Conservation (phyloP, 2,888 invertebrate species). For the Callyntrura sp. region DNA sequence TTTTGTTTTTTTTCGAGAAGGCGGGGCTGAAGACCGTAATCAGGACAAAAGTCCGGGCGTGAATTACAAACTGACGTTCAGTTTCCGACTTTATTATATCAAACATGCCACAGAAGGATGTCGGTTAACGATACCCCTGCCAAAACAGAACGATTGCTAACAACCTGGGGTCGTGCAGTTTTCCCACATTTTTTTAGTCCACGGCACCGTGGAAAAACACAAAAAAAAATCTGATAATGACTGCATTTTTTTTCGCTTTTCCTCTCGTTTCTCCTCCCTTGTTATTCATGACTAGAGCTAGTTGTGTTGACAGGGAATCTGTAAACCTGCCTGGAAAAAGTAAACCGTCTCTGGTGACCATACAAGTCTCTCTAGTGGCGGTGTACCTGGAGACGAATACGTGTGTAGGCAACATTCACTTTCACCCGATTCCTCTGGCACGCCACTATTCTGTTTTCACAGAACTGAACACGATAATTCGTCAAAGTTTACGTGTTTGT, state of each 20-base stretch:
- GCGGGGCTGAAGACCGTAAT: too few relatives aligned
- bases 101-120: background rate
- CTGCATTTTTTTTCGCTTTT: background rate
- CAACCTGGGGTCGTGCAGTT: too few relatives aligned
- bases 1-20: too few relatives aligned
- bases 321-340: conserved; percentile 1
- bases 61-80: too few relatives aligned
- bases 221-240: conserved; percentile 18
- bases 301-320: background rate
- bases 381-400: too few relatives aligned
- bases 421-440: background rate
- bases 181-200: background rate
- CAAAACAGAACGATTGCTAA: too few relatives aligned
- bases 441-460: conserved; percentile 17
- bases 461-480: conserved; percentile 44
- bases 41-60: too few relatives aligned
- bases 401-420: background rate
- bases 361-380: background rate
- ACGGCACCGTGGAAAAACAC: background rate
- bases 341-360: background rate
- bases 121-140: too few relatives aligned
- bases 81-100: too few relatives aligned
- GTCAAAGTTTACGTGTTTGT: conserved; percentile 26
- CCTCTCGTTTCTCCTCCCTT: background rate
- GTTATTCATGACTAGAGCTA: background rate